These are phyloP conservation scores for Mobula hypostoma DNA, from an alignment of 2,113 vertebrate species.

Conservation along the genomic window DNA sequence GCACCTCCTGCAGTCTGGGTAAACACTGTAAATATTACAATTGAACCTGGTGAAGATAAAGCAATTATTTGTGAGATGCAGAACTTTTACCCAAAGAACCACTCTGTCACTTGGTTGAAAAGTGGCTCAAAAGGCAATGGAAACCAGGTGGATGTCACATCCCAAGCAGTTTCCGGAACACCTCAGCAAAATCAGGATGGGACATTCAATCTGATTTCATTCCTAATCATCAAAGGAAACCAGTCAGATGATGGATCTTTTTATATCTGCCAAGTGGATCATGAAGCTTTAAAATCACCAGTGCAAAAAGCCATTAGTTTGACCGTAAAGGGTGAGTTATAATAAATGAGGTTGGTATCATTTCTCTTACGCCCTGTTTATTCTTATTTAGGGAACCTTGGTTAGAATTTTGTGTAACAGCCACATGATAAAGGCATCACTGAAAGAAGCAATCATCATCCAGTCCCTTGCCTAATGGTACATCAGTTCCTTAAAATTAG, in stretches of 20 bases:
- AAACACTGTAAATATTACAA: neutral
- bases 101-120: constrained; percentile 9
- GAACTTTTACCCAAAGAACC: neutral
- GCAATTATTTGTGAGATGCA: neutral
- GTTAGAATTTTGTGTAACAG: neutral
- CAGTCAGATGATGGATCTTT: neutral
- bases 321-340: constrained; percentile 4
- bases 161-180: neutral
- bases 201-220: constrained; percentile 12
- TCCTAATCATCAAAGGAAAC: neutral
- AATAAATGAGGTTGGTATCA: neutral
- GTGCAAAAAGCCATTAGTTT: neutral
- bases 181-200: constrained; percentile 4
- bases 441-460: neutral
- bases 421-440: neutral
- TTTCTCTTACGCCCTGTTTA: neutral
- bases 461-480: neutral
- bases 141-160: neutral
- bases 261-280: neutral
- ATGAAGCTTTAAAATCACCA: neutral
- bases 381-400: neutral
- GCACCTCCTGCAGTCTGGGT: constrained; percentile 1
- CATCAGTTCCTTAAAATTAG: neutral
- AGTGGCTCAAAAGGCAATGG: neutral
- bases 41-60: constrained; percentile 15